Evolutionary conservation across 2,113 vertebrate genomes (phyloP).

Genomic region (Petrocephalus microphthalmus): DNA sequence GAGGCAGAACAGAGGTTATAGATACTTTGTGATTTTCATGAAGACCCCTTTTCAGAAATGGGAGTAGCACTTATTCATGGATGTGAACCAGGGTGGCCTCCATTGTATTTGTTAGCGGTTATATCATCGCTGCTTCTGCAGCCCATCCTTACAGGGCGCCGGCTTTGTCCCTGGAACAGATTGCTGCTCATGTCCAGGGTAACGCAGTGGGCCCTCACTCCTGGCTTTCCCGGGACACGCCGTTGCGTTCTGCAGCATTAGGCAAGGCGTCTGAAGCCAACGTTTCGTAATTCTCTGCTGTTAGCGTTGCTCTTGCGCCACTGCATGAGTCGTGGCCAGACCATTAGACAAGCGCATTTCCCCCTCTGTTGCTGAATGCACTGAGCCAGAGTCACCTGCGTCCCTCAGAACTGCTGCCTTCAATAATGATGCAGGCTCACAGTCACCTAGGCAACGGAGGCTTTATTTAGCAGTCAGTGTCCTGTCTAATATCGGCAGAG

Average conservation of each 20-base stretch:
- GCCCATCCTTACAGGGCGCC: too few relatives aligned
- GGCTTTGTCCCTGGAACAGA: neutral
- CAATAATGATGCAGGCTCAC: conserved; percentile 32
- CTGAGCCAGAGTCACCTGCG: conserved; percentile 18
- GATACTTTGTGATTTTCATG: neutral
- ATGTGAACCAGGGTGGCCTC: neutral
- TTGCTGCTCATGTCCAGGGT: neutral
- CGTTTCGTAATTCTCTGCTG: neutral
- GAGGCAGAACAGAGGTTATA: neutral
- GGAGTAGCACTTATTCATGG: neutral
- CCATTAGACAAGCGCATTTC: neutral
- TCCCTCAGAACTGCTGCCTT: conserved; percentile 24
- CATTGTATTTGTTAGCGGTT: neutral
- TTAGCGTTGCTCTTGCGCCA: neutral
- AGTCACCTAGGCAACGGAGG: conserved; percentile 35
- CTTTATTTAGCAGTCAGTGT: conserved; percentile 25
- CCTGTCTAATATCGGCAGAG: conserved; percentile 19
- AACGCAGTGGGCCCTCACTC: neutral
- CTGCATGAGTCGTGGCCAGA: neutral
- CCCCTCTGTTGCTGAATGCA: neutral
- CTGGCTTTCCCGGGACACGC: neutral
- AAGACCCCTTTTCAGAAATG: neutral
- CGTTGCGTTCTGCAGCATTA: neutral
- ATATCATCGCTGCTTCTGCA: neutral
- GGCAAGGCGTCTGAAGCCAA: neutral